phyloP scores from a whole-genome alignment of 2,113 vertebrate genomes.

The Furnarius figulus region DNA sequence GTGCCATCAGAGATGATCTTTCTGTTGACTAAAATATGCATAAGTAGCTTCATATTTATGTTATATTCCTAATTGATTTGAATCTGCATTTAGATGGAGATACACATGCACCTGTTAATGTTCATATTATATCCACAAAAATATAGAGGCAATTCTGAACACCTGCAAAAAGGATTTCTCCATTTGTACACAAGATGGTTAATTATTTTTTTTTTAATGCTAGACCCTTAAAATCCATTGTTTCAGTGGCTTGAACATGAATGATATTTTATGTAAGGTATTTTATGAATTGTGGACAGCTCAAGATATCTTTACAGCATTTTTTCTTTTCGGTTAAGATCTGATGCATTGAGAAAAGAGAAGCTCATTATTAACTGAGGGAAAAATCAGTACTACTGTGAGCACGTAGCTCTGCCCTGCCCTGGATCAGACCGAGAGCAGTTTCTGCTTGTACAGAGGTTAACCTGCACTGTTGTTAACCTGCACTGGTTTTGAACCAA shows the following conservation, averaged over 20 bases:
- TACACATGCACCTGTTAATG: neutral
- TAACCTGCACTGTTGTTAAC: too few relatives aligned
- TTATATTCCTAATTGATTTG: neutral
- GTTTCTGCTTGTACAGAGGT: neutral
- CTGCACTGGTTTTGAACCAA: neutral
- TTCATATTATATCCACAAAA: neutral
- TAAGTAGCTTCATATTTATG: neutral
- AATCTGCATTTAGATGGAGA: neutral
- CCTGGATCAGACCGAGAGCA: neutral
- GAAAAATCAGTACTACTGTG: neutral
- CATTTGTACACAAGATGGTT: neutral
- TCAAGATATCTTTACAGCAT: neutral
- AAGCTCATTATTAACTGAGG: neutral
- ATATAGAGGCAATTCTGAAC: neutral
- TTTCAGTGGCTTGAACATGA: neutral
- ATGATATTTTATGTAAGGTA: neutral
- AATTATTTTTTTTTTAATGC: neutral
- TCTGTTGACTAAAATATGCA: neutral
- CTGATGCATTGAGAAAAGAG: neutral
- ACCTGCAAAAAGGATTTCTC: neutral
- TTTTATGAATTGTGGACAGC: neutral
- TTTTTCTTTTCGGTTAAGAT: neutral
- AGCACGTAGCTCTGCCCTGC: neutral
- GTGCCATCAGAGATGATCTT: neutral
- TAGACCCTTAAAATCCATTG: neutral